These are phyloP conservation scores for Xiphorhynchus elegans DNA, from an alignment of 2,113 vertebrate species.

Conservation along the genomic window DNA sequence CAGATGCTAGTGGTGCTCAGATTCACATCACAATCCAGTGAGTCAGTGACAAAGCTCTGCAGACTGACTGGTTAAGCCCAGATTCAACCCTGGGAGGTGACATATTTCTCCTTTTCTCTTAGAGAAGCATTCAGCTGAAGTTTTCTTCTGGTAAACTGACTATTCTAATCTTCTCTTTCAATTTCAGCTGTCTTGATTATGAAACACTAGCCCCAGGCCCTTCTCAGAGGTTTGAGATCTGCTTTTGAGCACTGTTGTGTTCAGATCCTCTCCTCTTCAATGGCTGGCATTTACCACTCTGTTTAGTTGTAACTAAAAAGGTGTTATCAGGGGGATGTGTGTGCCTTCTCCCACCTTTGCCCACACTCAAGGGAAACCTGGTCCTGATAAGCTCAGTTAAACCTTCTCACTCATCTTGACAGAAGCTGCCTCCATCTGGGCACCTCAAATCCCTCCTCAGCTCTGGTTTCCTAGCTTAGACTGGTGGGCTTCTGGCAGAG, in stretches of 20 bases:
- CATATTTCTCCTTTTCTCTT: not conserved
- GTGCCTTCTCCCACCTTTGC: not conserved
- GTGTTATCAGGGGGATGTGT: not conserved
- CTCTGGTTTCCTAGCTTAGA: not conserved
- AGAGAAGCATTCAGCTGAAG: not conserved
- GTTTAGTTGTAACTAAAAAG: not conserved
- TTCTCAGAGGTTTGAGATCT: not conserved
- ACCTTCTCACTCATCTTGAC: not conserved
- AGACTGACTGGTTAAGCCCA: not conserved
- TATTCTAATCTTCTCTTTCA: not conserved
- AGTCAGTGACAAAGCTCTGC: not conserved
- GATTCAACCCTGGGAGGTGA: not conserved
- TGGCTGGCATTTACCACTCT: not conserved
- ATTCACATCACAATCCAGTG: not conserved
- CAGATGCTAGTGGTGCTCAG: not conserved
- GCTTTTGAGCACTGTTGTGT: not conserved
- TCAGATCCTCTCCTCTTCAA: not conserved
- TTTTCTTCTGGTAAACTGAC: not conserved
- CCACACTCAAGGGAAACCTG: not conserved
- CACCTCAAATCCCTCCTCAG: not conserved
- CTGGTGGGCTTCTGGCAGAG: conserved; percentile 1
- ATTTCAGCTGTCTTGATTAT: not conserved
- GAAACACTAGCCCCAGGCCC: not conserved
- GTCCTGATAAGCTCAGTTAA: not conserved
- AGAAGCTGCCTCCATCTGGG: conserved; percentile 20